Evolutionary conservation across 2,797 vertebrate genomes (phyloP), one percentile per base, ranked within the genome.

Genomic region (Cuniculus paca): DNA sequence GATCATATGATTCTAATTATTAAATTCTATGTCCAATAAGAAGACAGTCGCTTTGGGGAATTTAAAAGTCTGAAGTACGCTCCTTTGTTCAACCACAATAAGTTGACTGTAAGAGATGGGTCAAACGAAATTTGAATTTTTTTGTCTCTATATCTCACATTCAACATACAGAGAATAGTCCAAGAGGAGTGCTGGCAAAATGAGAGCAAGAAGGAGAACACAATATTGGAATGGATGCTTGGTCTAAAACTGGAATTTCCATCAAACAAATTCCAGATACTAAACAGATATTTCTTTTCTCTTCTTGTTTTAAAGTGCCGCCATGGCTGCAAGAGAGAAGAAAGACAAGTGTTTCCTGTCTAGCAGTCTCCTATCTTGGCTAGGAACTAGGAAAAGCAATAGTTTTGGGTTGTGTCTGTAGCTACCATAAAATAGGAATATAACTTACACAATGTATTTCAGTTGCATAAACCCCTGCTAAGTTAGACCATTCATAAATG

Each of bases 21-120:
- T 94, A 94, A 97, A 58, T 42, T 54, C 48, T 39, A 88, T 56
- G 63, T 83, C 88, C 83, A 90, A 26, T 45, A 92, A 70, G 39
- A 89, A 95, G 58, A 75, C 36, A 61, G 42, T 75, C 81, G 58
- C n/a, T 63, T 86, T 82, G 22, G 52, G 50, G 39, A 79, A 83
- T 83, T 65, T 75, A 95, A 90, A 92, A 86, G 19, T 63, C 20
- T 80, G 50, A 7, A 24, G 19, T 39, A 54, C 2, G 28, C 20
- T 84, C 60, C 60, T 45, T 94, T 70, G 85, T 19, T 84, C 48
- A 95, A 70, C 17, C 58, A 74, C 16, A 68, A 20, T 68, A 68
- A 68, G 16, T n/a, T 19, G 16, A n/a, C 72, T 48, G 11, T 22
- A 92, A 36, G 50, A 74, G 2, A 1, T 77, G 2, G 50, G 74